A percentile compares a stretch with the other conserved stretches of the same genome.
phyloP scores from a whole-genome alignment of 92 coral and sea anemone genomes.

The Pocillopora grandis region DNA sequence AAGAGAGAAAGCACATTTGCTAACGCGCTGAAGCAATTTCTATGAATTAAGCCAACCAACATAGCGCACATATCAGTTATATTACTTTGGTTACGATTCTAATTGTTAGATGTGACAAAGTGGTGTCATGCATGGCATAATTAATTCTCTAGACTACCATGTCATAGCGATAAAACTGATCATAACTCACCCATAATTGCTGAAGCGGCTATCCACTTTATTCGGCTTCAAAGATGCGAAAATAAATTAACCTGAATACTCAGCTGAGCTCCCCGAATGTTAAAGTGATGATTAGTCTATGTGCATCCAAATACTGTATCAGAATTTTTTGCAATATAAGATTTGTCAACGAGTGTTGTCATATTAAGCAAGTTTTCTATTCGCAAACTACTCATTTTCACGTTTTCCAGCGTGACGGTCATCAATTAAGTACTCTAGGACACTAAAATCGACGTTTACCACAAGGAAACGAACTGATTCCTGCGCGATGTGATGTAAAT shows the following conservation, averaged over 20 bases:
- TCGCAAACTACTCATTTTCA: too few species aligned
- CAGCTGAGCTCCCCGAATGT: background rate
- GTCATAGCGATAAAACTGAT: background rate
- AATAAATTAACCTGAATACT: background rate
- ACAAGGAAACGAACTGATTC: background rate
- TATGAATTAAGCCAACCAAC: too few species aligned
- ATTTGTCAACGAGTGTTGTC: background rate
- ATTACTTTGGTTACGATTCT: background rate
- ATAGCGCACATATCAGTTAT: background rate
- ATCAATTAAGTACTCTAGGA: background rate
- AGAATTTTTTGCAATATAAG: background rate
- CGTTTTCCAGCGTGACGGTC: background rate
- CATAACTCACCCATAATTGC: slow-evolving; percentile 22
- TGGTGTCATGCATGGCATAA: slow-evolving; percentile 1
- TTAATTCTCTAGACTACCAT: background rate
- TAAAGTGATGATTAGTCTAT: background rate
- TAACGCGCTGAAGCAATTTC: too few species aligned
- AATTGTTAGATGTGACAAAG: background rate
- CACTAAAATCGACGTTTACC: background rate
- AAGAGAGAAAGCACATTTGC: too few species aligned
- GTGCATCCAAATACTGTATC: background rate
- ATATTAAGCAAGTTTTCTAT: background rate
- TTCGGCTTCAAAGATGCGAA: background rate
- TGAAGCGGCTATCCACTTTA: background rate
- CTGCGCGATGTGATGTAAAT: slow-evolving; percentile 8